Evolutionary conservation across 2,797 vertebrate genomes (phyloP), one percentile per base, ranked within the genome.

Genomic region (Gymnoscopelus braueri): DNA sequence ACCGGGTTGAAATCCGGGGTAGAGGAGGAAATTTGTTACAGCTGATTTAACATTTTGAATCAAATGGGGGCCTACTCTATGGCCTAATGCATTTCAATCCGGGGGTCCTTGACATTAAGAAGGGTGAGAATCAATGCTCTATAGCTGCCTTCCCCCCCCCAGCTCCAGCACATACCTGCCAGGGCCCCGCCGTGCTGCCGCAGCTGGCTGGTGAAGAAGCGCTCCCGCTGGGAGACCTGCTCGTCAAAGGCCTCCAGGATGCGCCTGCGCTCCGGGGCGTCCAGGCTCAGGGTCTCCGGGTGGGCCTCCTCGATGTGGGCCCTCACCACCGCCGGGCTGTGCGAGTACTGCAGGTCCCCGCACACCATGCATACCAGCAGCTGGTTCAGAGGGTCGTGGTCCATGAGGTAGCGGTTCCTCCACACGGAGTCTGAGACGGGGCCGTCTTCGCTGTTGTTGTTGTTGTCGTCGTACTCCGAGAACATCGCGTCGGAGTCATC

Each of bases 331-430:
- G 94, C 94, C 85, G 94, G 81, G 80, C 92, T 94, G 77, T 96
- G 93, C 15, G 93, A 95, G 85, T 96, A 96, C 86, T 96, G 91
- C 76, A 94, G 93, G 63, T 93, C 92, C 56, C 95, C 95, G 51
- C 96, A 97, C 78, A 96, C 95, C 94, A 96, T 96, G 87, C 96
- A 98, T 89, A 95, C 95, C 87, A 98, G 90, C 75, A 95, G 92
- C 89, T 95, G 96, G 85, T 95, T 96, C 80, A 94, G 91, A 0
- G 94, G 94, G 78, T 98, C 96, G 5, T 94, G 95, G 89, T 97
- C 96, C 96, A 97, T 96, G 84, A 97, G 95, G 91, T 96, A 97
- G 82, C 88, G 80, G 70, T 64, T 89, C 82, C 94, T 88, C 94
- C 94, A 95, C 51, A 78, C 67, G 0, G 47, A 60, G 35, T 84